Evolutionary conservation across 2,113 vertebrate species (phyloP).

Genomic region (Festucalex cinctus): DNA sequence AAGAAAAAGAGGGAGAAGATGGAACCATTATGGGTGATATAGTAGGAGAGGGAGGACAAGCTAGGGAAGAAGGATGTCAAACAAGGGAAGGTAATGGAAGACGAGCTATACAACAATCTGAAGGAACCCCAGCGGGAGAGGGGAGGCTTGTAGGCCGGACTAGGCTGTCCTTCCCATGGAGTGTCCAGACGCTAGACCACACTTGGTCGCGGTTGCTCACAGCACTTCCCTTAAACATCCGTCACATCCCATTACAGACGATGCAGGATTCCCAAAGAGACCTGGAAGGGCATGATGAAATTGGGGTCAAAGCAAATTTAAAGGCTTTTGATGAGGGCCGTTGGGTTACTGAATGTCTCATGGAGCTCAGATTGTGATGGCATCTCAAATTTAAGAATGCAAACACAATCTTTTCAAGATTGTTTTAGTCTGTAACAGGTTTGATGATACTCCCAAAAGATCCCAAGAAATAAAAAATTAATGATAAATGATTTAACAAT

Average conservation of each 20-base stretch:
- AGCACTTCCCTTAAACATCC: slow-evolving; percentile 55
- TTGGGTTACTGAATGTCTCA: slow-evolving; percentile 52
- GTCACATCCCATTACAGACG: slow-evolving; percentile 73
- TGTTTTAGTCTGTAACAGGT: slow-evolving; percentile 23
- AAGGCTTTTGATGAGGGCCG: slow-evolving; percentile 48
- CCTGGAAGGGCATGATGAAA: slow-evolving; percentile 58
- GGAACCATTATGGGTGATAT: slow-evolving; percentile 12
- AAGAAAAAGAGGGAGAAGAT: slow-evolving; percentile 24
- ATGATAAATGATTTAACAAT: slow-evolving; percentile 4
- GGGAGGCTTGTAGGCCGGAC: slow-evolving; percentile 31
- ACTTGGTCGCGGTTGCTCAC: slow-evolving; percentile 50
- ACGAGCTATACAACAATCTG: slow-evolving; percentile 9
- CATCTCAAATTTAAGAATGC: slow-evolving; percentile 36
- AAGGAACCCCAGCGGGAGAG: neutral
- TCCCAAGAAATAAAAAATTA: neutral
- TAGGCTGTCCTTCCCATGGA: slow-evolving; percentile 63
- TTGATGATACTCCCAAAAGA: neutral
- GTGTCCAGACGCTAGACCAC: slow-evolving; percentile 44
- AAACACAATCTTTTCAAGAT: slow-evolving; percentile 17
- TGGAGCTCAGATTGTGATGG: slow-evolving; percentile 32
- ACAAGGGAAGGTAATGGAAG: slow-evolving; percentile 22
- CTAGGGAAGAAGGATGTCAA: slow-evolving; percentile 4
- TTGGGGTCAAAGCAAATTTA: slow-evolving; percentile 62
- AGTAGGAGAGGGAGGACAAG: slow-evolving; percentile 11
- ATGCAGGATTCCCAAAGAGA: slow-evolving; percentile 56